Evolutionary conservation across 2,113 vertebrate species (phyloP).

Genomic region (Gymnogyps californianus): DNA sequence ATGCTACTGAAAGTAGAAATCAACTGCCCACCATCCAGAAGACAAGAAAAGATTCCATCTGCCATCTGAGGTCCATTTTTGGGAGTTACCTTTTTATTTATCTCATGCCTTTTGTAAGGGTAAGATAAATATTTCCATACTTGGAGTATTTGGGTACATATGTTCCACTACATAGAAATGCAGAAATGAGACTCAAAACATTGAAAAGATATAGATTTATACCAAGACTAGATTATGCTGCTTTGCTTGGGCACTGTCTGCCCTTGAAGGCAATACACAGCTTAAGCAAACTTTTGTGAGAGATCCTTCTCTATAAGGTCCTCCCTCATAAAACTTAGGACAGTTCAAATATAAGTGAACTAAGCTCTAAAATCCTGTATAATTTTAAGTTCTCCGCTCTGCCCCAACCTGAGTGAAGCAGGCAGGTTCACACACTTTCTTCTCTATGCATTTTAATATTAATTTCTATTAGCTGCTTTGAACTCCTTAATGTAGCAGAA

Average conservation of each 20-base stretch:
- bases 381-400: background rate
- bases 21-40: background rate
- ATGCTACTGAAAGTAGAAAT: background rate
- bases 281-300: background rate
- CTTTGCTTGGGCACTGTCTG: background rate
- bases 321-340: background rate
- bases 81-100: background rate
- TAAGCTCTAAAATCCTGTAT: background rate
- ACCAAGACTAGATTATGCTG: background rate
- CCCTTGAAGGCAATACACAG: background rate
- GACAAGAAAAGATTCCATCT: background rate
- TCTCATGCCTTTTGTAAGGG: background rate
- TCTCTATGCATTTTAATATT: background rate
- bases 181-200: background rate
- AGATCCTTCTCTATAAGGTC: background rate
- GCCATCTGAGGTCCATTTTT: background rate
- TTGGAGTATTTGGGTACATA: background rate
- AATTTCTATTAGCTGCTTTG: background rate
- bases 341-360: background rate
- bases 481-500: background rate
- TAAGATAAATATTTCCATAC: background rate
- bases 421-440: background rate
- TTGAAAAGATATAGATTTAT: background rate
- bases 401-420: background rate
- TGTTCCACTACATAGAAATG: background rate